Conservation (phyloP, 2,797 vertebrate genomes). For the Harpagifer antarcticus region DNA sequence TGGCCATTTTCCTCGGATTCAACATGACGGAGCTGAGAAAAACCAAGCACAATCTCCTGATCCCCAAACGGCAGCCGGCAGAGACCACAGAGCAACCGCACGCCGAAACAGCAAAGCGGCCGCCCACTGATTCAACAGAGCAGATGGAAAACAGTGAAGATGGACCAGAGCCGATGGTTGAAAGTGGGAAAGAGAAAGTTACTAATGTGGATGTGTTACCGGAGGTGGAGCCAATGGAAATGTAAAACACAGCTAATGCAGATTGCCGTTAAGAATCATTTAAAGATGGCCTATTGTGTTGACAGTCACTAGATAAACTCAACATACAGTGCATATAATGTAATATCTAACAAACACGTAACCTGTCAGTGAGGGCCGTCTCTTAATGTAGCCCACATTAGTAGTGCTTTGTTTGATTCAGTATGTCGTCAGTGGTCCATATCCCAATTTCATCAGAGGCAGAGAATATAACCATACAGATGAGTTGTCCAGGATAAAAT, state of each 20-base stretch:
- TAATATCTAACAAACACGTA: conserved; percentile 36
- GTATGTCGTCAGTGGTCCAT: conserved; percentile 39
- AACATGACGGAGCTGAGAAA: conserved; percentile 92
- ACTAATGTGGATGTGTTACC: conserved; percentile 4
- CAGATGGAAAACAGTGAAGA: conserved; percentile 24
- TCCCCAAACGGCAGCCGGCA: conserved; percentile 64
- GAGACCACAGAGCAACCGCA: neutral
- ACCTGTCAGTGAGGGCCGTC: conserved; percentile 33
- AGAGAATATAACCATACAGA: conserved; percentile 21
- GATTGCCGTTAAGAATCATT: conserved; percentile 14
- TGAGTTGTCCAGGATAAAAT: conserved; percentile 20
- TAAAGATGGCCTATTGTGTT: conserved; percentile 50
- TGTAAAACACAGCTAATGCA: conserved; percentile 7
- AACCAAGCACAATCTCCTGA: conserved; percentile 86
- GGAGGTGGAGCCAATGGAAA: conserved; percentile 50
- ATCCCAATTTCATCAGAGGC: conserved; percentile 28
- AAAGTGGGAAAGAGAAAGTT: conserved; percentile 38
- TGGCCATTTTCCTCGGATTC: conserved; percentile 92
- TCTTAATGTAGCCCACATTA: conserved; percentile 47
- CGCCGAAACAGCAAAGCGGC: neutral
- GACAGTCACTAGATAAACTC: conserved; percentile 31
- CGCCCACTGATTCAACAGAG: conserved; percentile 5
- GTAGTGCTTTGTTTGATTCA: conserved; percentile 45
- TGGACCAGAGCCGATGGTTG: conserved; percentile 54
- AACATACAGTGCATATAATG: conserved; percentile 25